Evolutionary conservation across 2,113 vertebrate genomes (phyloP), one percentile per base, ranked within the genome.

Genomic region (Ammodytes marinus): DNA sequence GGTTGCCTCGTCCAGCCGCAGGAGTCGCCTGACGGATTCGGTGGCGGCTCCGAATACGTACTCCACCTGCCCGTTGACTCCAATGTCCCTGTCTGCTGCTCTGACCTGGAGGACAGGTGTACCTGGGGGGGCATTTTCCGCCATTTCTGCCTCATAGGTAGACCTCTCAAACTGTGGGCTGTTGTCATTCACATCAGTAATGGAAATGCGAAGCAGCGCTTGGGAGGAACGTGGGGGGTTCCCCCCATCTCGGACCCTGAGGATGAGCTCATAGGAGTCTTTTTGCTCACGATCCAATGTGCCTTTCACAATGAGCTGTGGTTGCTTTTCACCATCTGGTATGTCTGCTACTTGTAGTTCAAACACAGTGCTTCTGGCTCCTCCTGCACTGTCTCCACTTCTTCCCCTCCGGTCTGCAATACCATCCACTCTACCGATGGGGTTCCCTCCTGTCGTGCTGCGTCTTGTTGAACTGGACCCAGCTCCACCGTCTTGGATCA

Each of bases 111-210:
- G 94, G 74, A 99, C 98, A 14, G 97, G 98, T 5, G 97, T 99
- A 0, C 98, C 98, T 0, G 97, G 97, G 50, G 96, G 96, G 67
- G 97, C 97, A 68, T 99, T 99, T 91, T 99, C 98, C 0, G 97
- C 96, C 94, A 99, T 94, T 71, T 99, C 97, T 0, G 97, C 98
- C 83, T 99, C 97, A 3, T 99, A 99, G 14, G 97, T 93, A 27
- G 96, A 95, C 78, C 97, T 96, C 91, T 99, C 98, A 37, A 99
- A 99, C 80, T 96, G 96, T 6, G 98, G 98, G 72, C 96, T 99
- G 94, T 99, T 99, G 93, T 99, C 98, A 13, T 99, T 99, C 65
- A 99, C 96, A 64, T 99, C 98, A 4, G 98, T 98, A 91, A 99
- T 98, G 46, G 98, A 95, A 35, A 99, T 97, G 9, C 98, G 91